Evolutionary conservation across 2,113 vertebrate species (phyloP).

Genomic region (Phycodurus eques): DNA sequence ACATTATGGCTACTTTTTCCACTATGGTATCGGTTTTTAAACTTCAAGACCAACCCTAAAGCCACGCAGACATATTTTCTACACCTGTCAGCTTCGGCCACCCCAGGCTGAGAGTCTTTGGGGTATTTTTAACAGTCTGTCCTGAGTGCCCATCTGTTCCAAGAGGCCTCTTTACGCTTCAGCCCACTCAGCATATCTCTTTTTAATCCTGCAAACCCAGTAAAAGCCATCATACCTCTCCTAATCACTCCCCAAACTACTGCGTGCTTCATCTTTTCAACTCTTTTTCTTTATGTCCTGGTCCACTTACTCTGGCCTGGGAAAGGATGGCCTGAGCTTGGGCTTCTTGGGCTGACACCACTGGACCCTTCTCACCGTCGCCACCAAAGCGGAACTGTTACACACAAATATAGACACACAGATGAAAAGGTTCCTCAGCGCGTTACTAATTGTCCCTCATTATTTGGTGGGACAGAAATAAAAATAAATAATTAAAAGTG

Average conservation of each 20-base stretch:
- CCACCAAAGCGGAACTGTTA: constrained; percentile 92
- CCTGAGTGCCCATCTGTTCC: constrained; percentile 55
- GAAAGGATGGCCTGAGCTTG: constrained; percentile 97
- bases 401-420: constrained; percentile 8
- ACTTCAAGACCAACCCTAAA: not conserved
- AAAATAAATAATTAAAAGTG: not conserved
- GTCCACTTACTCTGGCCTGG: constrained; percentile 89
- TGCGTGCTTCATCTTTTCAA: not conserved
- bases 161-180: constrained; percentile 47
- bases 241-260: constrained; percentile 20
- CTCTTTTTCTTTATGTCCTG: constrained; percentile 2
- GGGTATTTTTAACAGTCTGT: constrained; percentile 69
- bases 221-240: constrained; percentile 11
- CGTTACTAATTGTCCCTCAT: not conserved
- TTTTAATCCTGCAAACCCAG: constrained; percentile 53
- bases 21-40: not conserved
- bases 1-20: not conserved
- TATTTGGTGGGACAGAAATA: not conserved
- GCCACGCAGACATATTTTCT: constrained; percentile 14
- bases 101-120: constrained; percentile 22
- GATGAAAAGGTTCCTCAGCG: not conserved
- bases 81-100: constrained; percentile 66
- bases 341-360: constrained; percentile 91
- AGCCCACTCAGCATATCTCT: constrained; percentile 43
- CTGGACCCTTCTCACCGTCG: constrained; percentile 90